Percentiles rank a stretch among this genome's conserved stretches.
phyloP scores from a whole-genome alignment of 2,797 vertebrate genomes.

The Arctocebus calabarensis region DNA sequence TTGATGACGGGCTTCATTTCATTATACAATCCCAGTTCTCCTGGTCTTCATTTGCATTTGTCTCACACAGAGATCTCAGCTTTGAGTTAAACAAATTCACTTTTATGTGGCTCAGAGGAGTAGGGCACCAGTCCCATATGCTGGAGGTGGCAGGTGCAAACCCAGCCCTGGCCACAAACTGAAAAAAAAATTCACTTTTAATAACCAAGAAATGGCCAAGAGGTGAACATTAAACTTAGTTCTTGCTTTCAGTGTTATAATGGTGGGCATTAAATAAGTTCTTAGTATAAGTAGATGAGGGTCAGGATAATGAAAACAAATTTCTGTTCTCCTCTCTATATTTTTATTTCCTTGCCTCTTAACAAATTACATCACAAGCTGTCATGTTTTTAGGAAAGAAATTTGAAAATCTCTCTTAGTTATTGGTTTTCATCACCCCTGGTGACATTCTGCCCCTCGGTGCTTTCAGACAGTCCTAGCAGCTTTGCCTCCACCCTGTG shows the following conservation, averaged over 20 bases:
- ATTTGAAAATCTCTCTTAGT: neutral
- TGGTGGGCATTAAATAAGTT: neutral
- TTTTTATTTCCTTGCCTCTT: neutral
- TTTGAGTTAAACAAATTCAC: too few species aligned
- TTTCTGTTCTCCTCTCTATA: neutral
- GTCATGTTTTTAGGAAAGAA: neutral
- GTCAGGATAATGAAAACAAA: neutral
- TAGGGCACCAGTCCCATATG: too few species aligned
- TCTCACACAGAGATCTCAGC: neutral
- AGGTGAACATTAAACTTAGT: neutral
- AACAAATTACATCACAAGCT: neutral
- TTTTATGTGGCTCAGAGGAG: too few species aligned
- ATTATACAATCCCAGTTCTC: neutral
- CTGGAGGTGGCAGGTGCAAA: too few species aligned
- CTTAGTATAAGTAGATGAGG: neutral
- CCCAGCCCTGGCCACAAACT: too few species aligned
- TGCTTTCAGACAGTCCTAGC: neutral
- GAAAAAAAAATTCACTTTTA: neutral
- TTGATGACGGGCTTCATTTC: neutral
- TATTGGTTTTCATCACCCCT: neutral
- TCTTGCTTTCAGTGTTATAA: neutral
- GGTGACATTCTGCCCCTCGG: neutral
- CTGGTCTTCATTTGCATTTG: neutral
- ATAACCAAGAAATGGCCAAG: neutral
- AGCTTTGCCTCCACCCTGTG: neutral